Evolutionary conservation across 2,888 invertebrate species (phyloP).

Genomic region (Bimastos eiseni): DNA sequence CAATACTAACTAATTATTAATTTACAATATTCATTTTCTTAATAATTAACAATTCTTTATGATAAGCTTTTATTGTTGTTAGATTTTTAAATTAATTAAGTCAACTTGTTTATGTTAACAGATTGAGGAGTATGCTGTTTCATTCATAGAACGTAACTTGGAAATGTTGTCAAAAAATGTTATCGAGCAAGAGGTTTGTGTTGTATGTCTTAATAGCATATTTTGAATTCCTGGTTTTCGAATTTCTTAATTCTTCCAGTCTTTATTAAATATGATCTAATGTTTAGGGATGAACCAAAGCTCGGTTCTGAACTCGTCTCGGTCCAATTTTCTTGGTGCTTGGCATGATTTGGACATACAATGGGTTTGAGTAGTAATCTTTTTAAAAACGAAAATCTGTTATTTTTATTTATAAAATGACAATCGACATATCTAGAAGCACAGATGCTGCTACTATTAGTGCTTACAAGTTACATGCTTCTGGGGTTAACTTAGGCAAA

Average conservation of each 20-base stretch:
- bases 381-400: no score
- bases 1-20: not conserved
- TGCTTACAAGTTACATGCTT: no score
- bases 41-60: not conserved
- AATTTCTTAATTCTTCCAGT: not conserved
- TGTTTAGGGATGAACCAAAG: not conserved
- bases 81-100: not conserved
- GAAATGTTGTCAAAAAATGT: constrained; percentile 22
- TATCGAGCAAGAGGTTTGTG: not conserved
- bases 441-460: no score
- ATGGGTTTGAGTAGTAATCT: no score
- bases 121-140: constrained; percentile 24
- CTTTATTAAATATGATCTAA: not conserved
- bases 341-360: no score
- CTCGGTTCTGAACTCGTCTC: no score
- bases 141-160: constrained; percentile 6
- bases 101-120: not conserved
- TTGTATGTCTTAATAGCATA: not conserved
- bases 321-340: no score
- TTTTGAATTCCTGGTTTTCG: not conserved
- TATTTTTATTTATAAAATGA: no score
- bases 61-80: not conserved
- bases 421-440: no score
- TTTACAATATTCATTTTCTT: not conserved
- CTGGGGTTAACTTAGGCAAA: no score